These are phyloP conservation scores for Chrysomela aeneicollis DNA, from an alignment of 2,888 invertebrate species.

Conservation along the genomic window DNA sequence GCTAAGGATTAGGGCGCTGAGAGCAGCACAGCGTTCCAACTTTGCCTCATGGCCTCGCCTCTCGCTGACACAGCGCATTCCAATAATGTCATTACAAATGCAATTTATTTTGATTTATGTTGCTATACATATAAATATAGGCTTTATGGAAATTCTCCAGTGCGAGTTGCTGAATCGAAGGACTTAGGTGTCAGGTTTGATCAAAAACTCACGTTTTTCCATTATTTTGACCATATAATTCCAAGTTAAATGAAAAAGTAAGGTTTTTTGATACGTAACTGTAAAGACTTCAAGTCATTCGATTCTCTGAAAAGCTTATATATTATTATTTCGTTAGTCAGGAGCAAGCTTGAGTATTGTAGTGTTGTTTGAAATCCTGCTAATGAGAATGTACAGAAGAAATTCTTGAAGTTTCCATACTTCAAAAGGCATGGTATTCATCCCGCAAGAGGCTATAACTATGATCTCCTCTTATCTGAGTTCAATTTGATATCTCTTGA, in stretches of 20 bases:
- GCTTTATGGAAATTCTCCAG: too few relatives aligned
- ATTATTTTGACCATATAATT: too few relatives aligned
- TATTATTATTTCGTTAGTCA: too few relatives aligned
- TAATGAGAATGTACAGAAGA: not conserved
- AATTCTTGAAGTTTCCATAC: not conserved
- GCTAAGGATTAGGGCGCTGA: constrained; percentile 17
- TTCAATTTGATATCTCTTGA: not conserved
- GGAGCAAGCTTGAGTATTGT: too few relatives aligned
- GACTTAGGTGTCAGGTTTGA: too few relatives aligned
- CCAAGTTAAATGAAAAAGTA: too few relatives aligned
- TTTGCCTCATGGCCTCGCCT: constrained; percentile 21
- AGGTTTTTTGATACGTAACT: too few relatives aligned
- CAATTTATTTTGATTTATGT: constrained; percentile 16
- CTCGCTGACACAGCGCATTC: constrained; percentile 12
- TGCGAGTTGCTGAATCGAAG: too few relatives aligned
- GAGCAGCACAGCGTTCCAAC: constrained; percentile 15
- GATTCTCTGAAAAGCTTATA: too few relatives aligned
- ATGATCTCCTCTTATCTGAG: not conserved
- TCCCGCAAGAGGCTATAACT: not conserved
- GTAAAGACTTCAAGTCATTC: too few relatives aligned
- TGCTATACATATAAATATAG: not conserved
- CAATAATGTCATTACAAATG: constrained; percentile 19
- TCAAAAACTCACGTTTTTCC: not conserved
- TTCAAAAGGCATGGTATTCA: not conserved
- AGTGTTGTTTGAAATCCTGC: not conserved